Conservation (phyloP, 2,888 invertebrate species). For the Latrodectus hesperus region DNA sequence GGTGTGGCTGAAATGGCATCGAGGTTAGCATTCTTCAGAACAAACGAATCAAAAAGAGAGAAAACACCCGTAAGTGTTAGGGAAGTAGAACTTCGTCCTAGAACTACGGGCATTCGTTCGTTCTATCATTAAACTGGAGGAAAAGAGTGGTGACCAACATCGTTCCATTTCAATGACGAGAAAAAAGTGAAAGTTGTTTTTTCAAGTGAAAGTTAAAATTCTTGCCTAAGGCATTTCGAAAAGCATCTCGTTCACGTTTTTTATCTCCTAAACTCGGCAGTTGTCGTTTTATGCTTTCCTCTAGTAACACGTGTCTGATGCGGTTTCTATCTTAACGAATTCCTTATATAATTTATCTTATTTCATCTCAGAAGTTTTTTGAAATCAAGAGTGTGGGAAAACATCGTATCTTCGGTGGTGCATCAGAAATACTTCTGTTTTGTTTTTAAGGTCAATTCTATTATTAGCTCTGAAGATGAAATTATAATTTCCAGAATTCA, state of each 20-base stretch:
- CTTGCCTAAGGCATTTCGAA: conserved; percentile 31
- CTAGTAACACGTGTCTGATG: conserved; percentile 43
- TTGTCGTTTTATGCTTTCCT: conserved; percentile 38
- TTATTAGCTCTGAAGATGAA: too few species aligned
- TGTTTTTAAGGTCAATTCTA: too few species aligned
- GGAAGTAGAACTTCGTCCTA: conserved; percentile 56
- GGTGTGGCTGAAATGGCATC: conserved; percentile 11
- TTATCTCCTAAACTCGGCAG: conserved; percentile 30
- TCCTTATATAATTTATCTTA: conserved; percentile 18
- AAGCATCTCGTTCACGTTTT: conserved; percentile 49
- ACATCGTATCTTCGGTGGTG: too few species aligned
- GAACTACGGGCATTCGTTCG: conserved; percentile 39
- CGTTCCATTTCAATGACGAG: not conserved
- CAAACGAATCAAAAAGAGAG: conserved; percentile 22
- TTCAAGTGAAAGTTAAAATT: conserved; percentile 55
- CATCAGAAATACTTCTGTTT: too few species aligned
- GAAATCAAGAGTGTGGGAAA: not conserved
- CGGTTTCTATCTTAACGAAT: conserved; percentile 15
- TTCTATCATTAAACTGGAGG: conserved; percentile 27
- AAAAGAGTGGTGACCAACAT: conserved; percentile 15
- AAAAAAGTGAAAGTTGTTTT: conserved; percentile 25
- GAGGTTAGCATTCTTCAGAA: conserved; percentile 38
- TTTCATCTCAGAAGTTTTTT: not conserved
- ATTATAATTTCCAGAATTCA: too few species aligned
- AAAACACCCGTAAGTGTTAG: conserved; percentile 49